Evolutionary conservation across 1,140 invertebrate genomes (phyloP), one percentile per base, ranked within the genome.

Genomic region (Caenorhabditis inopinata): DNA sequence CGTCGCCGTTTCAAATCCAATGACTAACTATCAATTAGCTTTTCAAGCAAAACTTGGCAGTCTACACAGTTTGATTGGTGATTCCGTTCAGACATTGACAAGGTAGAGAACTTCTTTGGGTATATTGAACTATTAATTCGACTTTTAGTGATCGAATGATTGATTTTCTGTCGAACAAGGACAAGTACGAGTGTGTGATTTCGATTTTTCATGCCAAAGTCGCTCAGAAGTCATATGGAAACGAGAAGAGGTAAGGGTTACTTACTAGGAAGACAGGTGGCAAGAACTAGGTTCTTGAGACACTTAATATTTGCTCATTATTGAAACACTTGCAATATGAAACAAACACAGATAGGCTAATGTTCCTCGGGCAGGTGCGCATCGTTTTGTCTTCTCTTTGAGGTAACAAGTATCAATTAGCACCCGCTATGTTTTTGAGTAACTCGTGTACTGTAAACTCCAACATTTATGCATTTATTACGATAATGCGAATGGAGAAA

Each of bases 171-270:
- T 12, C 42, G 18, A 82, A 85, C 48, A 80, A 79, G 23, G 58
- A 81, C 12, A 76, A 81, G 35, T 83, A 74, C 74, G 87, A 88
- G 25, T 88, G 87, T 78, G 80, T 83, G 14, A 80, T 99, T 23
- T 95, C 98, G 4, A 97, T 99, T 79, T 91, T 98, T 62, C 97
- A 99, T 90, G 97, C 97, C 6, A 99, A 99, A 92, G 92, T 92
- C 32, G 97, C 97, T 18, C 97, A 99, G 89, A 99, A 99, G 88
- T 98, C 96, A 0, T 99, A 99, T 89, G 97, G 97, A 62, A 99
- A 98, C 90, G 97, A 99, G 89, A 99, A 99, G 90, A 91, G 97
- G 90, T 91, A 83, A 82, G 76, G 53, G 74, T 78, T 32, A 29
- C 27, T 21, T 77, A 6, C 18, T 12, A 23, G 25, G 11, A 21